Conservation (phyloP, 92 coral and sea anemone genomes). For the Anthopleura xanthogrammica region DNA sequence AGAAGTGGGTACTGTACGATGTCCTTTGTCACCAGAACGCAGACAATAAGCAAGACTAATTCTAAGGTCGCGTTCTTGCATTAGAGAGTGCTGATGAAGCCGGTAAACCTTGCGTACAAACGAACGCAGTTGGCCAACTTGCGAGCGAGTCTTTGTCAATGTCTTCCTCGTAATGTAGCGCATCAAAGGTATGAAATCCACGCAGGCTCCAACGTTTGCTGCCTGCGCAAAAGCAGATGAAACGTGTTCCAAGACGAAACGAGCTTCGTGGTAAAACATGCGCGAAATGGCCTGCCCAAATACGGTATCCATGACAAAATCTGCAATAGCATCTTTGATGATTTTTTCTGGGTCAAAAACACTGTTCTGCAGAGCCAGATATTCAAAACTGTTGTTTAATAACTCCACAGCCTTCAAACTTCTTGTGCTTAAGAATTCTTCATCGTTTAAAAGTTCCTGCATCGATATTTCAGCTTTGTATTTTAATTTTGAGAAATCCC, state of each 20-base stretch:
- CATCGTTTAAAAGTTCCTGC: constrained; percentile 12
- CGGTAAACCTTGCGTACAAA: constrained; percentile 40
- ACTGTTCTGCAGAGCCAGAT: not conserved
- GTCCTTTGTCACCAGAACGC: constrained; percentile 6
- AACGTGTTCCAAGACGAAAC: constrained; percentile 9
- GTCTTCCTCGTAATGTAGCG: constrained; percentile 17
- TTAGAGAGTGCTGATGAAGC: constrained; percentile 17
- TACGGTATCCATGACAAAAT: constrained; percentile 31
- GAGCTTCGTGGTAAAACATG: constrained; percentile 40
- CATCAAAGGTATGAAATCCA: constrained; percentile 31
- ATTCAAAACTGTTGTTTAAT: constrained; percentile 2
- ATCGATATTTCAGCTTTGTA: constrained; percentile 39
- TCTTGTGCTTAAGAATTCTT: not conserved
- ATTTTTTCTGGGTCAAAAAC: constrained; percentile 21
- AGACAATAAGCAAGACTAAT: constrained; percentile 25
- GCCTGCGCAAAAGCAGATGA: not conserved
- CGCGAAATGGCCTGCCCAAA: constrained; percentile 35
- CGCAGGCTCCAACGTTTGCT: constrained; percentile 34
- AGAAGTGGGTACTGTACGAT: not conserved
- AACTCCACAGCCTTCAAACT: constrained; percentile 3
- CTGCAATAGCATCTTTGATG: constrained; percentile 17
- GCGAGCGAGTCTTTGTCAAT: not conserved
- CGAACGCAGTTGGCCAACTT: constrained; percentile 16
- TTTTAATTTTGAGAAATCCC: constrained; percentile 33
- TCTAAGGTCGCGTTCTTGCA: constrained; percentile 10